Conservation (phyloP, 2,888 invertebrate genomes). For the Lasioglossum marginatum region DNA sequence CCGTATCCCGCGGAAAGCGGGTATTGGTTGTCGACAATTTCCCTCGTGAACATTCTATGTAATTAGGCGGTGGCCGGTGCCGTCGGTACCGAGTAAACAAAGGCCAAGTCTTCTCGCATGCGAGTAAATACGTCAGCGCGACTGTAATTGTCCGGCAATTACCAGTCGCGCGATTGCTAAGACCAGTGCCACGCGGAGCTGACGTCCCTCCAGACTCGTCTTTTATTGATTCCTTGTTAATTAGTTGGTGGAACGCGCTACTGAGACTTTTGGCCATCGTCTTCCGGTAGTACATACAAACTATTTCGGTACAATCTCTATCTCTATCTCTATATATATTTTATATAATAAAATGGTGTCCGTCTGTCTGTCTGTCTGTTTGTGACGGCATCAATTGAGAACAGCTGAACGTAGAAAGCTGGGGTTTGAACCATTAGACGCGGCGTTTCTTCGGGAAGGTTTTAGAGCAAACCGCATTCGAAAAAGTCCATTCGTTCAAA, state of each 20-base stretch:
- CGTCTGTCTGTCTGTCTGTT: no score
- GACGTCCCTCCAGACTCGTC: slow-evolving; percentile 19
- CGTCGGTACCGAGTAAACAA: slow-evolving; percentile 72
- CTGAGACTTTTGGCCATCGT: slow-evolving; percentile 1
- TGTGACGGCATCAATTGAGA: no score
- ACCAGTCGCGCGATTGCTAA: slow-evolving; percentile 67
- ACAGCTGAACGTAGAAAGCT: no score
- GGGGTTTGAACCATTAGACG: no score
- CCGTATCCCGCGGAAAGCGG: slow-evolving; percentile 6
- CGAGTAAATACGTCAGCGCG: slow-evolving; percentile 76
- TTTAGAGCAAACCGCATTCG: no score
- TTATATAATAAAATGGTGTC: no score
- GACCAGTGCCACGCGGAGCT: slow-evolving; percentile 18
- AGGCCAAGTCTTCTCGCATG: slow-evolving; percentile 75
- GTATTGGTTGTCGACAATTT: slow-evolving; percentile 56
- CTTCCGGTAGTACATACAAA: background rate
- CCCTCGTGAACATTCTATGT: slow-evolving; percentile 68
- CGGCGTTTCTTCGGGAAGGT: no score
- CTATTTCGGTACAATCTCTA: slow-evolving; percentile 15
- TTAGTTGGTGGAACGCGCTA: slow-evolving; percentile 12
- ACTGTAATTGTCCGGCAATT: slow-evolving; percentile 78
- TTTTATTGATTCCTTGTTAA: slow-evolving; percentile 52
- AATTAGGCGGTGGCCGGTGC: slow-evolving; percentile 71
- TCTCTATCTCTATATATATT: no score
- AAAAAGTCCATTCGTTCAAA: no score